A percentile compares a stretch with the other conserved stretches of the same genome.
Evolutionary conservation across 2,113 vertebrate species (phyloP).

Genomic region (Dolichotis patagonum): DNA sequence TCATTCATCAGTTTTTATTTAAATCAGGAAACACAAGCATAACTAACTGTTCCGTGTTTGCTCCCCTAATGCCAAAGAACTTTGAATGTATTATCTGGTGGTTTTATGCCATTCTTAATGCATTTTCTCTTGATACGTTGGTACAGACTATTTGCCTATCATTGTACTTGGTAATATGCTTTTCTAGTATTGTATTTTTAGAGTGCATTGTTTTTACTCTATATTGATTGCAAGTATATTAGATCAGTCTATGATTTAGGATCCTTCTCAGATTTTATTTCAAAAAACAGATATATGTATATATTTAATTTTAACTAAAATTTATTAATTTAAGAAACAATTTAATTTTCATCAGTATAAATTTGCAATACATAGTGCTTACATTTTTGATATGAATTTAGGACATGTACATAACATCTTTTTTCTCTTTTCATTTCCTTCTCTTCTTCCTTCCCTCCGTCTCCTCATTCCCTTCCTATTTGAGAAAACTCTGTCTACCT

Average conservation of each 20-base stretch:
- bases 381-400: no score
- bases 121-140: not conserved
- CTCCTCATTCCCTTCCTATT: no score
- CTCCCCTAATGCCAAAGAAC: not conserved
- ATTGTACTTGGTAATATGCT: not conserved
- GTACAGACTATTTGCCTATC: not conserved
- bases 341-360: no score
- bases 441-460: no score
- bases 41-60: not conserved
- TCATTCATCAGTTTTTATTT: not conserved
- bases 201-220: not conserved
- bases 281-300: not conserved
- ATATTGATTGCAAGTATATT: not conserved
- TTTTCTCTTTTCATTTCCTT: no score
- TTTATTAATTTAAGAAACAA: no score
- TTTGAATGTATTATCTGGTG: not conserved
- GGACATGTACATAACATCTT: no score
- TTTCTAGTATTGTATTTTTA: not conserved
- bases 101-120: not conserved
- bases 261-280: not conserved
- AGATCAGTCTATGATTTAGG: not conserved
- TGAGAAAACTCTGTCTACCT: no score
- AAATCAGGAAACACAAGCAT: not conserved
- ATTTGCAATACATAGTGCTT: no score
- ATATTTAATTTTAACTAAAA: not conserved